phyloP scores from a whole-genome alignment of 2,888 invertebrate genomes.

The Mythimna pallens region DNA sequence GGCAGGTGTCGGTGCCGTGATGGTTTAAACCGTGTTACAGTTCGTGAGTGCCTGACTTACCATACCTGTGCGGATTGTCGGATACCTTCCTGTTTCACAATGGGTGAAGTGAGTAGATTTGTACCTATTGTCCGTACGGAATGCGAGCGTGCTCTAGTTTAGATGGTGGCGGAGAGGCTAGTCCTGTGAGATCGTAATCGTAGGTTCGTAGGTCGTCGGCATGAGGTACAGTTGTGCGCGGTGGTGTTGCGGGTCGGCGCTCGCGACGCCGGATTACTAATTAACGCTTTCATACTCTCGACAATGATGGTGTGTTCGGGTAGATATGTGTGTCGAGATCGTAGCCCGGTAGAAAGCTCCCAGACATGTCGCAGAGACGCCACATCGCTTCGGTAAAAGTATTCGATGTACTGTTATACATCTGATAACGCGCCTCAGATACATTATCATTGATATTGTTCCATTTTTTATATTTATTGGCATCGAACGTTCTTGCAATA shows the following conservation, averaged over 20 bases:
- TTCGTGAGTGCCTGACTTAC: constrained; percentile 71
- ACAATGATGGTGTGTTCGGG: constrained; percentile 73
- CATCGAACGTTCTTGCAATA: constrained; percentile 78
- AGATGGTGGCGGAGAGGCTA: constrained; percentile 72
- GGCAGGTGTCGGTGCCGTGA: constrained; percentile 83
- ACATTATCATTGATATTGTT: constrained; percentile 83
- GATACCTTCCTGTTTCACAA: constrained; percentile 74
- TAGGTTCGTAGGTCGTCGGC: constrained; percentile 87
- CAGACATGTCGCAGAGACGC: constrained; percentile 65
- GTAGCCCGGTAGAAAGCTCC: constrained; percentile 80
- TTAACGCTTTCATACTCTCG: constrained; percentile 75
- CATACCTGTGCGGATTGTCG: constrained; percentile 66
- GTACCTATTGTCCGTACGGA: constrained; percentile 64
- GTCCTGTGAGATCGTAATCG: constrained; percentile 79
- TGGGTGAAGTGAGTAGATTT: constrained; percentile 87
- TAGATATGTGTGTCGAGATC: constrained; percentile 74
- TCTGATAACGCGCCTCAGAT: constrained; percentile 81
- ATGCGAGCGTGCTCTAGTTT: constrained; percentile 81
- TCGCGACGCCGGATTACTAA: constrained; percentile 69
- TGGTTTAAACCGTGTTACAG: constrained; percentile 83
- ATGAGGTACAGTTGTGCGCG: constrained; percentile 69
- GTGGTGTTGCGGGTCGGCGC: constrained; percentile 57
- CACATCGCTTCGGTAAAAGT: constrained; percentile 74
- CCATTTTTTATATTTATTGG: constrained; percentile 72
- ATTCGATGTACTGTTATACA: constrained; percentile 78